phyloP scores from a whole-genome alignment of 1,140 invertebrate species.

The Pachypeltis micranthus region DNA sequence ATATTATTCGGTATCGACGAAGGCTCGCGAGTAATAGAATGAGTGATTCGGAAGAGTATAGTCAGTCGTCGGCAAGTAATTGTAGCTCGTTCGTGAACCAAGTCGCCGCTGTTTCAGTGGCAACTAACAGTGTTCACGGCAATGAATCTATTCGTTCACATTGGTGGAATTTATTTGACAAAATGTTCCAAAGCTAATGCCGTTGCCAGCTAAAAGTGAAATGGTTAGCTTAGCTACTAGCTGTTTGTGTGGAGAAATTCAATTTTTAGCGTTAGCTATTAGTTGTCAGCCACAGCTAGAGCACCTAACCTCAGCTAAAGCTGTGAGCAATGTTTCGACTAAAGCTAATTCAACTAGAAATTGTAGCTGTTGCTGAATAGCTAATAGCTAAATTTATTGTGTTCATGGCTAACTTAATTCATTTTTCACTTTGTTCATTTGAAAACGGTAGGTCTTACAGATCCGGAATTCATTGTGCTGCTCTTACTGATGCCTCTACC shows the following conservation, averaged over 20 bases:
- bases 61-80: neutral
- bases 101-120: neutral
- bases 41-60: neutral
- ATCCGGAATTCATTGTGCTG: too few relatives aligned
- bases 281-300: neutral
- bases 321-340: too few relatives aligned
- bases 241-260: neutral
- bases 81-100: neutral
- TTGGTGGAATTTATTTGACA: neutral
- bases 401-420: too few relatives aligned
- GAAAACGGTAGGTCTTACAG: too few relatives aligned
- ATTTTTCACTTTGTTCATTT: too few relatives aligned
- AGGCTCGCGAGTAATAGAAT: neutral
- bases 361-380: too few relatives aligned
- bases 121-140: neutral
- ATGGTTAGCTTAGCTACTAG: slow-evolving; percentile 5
- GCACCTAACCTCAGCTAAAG: neutral
- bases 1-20: neutral
- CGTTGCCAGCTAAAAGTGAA: neutral
- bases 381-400: too few relatives aligned
- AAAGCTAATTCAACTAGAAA: too few relatives aligned
- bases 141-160: neutral
- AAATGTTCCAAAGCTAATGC: slow-evolving; percentile 1
- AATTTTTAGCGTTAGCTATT: neutral
- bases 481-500: too few relatives aligned